These are phyloP conservation scores for Tyrannus savana DNA, from an alignment of 2,113 vertebrate species.

Conservation along the genomic window DNA sequence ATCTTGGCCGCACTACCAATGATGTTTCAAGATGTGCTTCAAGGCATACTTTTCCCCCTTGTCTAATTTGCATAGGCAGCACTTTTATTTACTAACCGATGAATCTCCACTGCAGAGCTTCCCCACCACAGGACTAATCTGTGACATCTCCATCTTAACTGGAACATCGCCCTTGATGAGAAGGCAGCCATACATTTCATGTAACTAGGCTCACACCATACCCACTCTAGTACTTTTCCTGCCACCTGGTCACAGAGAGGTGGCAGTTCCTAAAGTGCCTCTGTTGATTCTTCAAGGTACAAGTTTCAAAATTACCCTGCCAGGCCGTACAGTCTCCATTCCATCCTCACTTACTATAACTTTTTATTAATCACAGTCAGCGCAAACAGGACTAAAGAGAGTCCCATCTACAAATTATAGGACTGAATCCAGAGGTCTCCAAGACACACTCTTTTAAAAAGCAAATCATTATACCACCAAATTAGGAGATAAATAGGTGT, in stretches of 20 bases:
- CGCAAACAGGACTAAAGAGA: background rate
- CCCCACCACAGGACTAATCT: background rate
- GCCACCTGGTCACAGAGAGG: background rate
- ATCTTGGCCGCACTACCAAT: background rate
- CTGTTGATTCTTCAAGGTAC: background rate
- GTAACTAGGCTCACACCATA: background rate
- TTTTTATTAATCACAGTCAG: background rate
- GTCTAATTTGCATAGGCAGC: background rate
- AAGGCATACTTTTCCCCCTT: background rate
- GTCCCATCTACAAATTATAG: background rate
- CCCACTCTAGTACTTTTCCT: background rate
- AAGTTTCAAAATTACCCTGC: background rate
- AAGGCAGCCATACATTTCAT: background rate
- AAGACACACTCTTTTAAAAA: background rate
- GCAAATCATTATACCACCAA: background rate
- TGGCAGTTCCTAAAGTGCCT: background rate
- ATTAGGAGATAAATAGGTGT: background rate
- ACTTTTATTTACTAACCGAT: background rate
- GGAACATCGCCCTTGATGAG: accelerated
- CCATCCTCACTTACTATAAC: background rate
- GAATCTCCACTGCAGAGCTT: background rate
- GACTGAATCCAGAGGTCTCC: background rate
- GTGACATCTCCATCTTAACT: background rate
- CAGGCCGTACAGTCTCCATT: background rate
- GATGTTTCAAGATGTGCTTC: background rate